Evolutionary conservation across 2,113 vertebrate genomes (phyloP).

Genomic region (Chaetodon auriga): DNA sequence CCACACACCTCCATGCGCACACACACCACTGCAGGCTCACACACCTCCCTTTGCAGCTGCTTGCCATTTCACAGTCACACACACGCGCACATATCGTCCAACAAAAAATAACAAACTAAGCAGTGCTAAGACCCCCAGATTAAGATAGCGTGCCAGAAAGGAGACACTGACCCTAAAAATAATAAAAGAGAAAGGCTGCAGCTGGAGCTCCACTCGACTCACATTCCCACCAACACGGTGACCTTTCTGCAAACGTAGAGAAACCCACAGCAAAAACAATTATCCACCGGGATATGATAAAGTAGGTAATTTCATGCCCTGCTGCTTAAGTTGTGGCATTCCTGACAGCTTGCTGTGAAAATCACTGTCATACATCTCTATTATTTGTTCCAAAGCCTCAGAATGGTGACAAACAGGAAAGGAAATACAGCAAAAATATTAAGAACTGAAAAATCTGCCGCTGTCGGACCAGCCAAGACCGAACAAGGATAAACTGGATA

Average conservation of each 20-base stretch:
- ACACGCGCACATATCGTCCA: neutral
- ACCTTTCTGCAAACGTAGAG: constrained; percentile 67
- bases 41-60: constrained; percentile 15
- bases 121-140: constrained; percentile 62
- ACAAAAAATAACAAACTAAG: constrained; percentile 44
- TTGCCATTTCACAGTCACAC: neutral
- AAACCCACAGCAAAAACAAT: constrained; percentile 80
- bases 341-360: constrained; percentile 75
- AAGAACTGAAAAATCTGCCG: neutral
- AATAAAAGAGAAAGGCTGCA: constrained; percentile 37
- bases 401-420: constrained; percentile 29
- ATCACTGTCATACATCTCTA: constrained; percentile 74
- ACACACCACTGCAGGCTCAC: neutral
- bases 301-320: constrained; percentile 85
- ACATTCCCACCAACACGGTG: constrained; percentile 62
- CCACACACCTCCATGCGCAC: constrained; percentile 17
- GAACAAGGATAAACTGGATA: neutral
- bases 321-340: constrained; percentile 79
- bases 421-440: constrained; percentile 18
- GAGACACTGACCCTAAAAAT: constrained; percentile 61
- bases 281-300: constrained; percentile 81
- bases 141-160: constrained; percentile 58
- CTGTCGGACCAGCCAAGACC: neutral
- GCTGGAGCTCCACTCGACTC: constrained; percentile 60
- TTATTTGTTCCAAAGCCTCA: constrained; percentile 64